Base-by-base conservation (phyloP, 2,113 vertebrate species). In the Cygnus atratus region DNA sequence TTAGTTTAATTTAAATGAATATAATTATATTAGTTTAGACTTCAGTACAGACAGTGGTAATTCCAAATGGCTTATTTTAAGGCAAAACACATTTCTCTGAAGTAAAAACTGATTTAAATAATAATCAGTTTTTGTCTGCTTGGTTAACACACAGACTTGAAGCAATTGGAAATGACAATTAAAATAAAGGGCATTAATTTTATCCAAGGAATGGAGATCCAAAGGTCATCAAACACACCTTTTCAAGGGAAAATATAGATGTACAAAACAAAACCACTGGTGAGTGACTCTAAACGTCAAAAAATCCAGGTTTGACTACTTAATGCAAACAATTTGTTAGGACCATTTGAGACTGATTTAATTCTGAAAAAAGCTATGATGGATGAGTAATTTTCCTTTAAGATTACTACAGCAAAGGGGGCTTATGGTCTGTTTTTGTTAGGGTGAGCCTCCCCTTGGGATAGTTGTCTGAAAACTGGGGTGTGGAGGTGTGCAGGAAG, bases 281-380 rank as follows among this genome's bases (percentile, higher is more conserved):
- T 55, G 77, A 67, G 22, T 93, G 88, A 90, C 82, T 57, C 76
- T 81, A 62, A 37, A 88, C 54, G 77, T 61, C 68, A 76, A 4
- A 43, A 46, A 9, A 46, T 92, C 55, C 73, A 57, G 44, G 13
- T 88, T 63, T 85, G 65, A 90, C 39, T 95, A 35, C 48, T 90
- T 93, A 96, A 93, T 93, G 78, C 44, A 95, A 84, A 85, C 71
- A 74, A 77, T 96, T 95, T 95, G 52, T 85, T 67, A 84, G 93
- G 86, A 90, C 43, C 48, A 85, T 33, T 83, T 94, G 94, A 77
- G 63, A 66, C 88, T 94, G 93, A 90, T 93, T 95, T 92, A 33
- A 93, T 68, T 95, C 86, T 78, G 62, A 84, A 96, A 97, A 87
- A 81, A 95, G 66, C 87, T 80, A 13, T 93, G 87, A 88, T 81